Evolutionary conservation across 2,797 vertebrate genomes (phyloP), one percentile per base, ranked within the genome.

Genomic region (Dallia pectoralis): DNA sequence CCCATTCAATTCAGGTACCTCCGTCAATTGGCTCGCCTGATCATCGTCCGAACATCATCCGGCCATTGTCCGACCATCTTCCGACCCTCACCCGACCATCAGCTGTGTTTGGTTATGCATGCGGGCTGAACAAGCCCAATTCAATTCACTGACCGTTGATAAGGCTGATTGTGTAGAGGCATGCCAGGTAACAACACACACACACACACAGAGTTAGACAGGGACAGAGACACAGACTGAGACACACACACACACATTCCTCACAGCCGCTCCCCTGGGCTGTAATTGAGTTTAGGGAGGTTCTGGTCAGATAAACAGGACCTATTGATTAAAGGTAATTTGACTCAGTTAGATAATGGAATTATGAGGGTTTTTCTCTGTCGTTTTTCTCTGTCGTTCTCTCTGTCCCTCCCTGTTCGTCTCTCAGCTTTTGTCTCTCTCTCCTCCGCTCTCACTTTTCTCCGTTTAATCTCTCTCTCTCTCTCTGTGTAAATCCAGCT

Each of bases 71-170:
- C n/a, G n/a, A n/a, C n/a, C n/a, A n/a, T n/a, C n/a, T n/a, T n/a
- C n/a, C n/a, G n/a, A n/a, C n/a, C n/a, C n/a, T n/a, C 33, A 64
- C 19, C 62, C 18, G 62, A 19, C 25, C 9, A 18, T 30, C 62
- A 33, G 29, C 27, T 6, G 30, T 19, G 62, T 33, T 1, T 30
- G 62, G 27, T 33, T 6, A n/a, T 64, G 19, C 15, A 30, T 0
- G 16, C 33, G 62, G 62, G 15, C 30, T n/a, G 2, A 22, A 7
- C 19, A 53, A 0, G 49, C 19, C 4, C 51, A 5, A 48, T 33
- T 29, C 6, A n/a, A 25, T n/a, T 12, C 67, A 82, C 75, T 79
- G 72, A 76, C 62, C 61, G 30, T 30, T 19, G 16, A 19, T 51
- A 51, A 2, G 69, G 71, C 59, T 74, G 51, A 76, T 73, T 61